Evolutionary conservation across 2,797 vertebrate species (phyloP).

Genomic region (Morus bassanus): DNA sequence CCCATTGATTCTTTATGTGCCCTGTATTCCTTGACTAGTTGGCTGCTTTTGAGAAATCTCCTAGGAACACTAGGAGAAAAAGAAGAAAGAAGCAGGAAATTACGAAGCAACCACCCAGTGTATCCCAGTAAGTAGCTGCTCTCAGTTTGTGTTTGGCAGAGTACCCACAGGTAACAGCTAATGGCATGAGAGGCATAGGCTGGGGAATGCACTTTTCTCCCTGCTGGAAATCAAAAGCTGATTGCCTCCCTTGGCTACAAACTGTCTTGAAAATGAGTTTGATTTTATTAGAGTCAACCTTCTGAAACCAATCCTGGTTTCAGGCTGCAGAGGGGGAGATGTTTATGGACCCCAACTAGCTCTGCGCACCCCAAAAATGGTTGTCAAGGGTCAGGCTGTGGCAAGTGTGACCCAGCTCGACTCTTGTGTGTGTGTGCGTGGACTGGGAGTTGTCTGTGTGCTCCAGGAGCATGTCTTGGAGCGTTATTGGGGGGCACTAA

Average conservation of each 20-base stretch:
- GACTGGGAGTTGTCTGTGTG: neutral
- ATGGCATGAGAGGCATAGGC: neutral
- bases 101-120: rapidly evolving
- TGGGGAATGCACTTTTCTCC: neutral
- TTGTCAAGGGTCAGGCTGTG: neutral
- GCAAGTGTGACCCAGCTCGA: rapidly evolving
- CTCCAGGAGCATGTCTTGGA: neutral
- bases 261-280: neutral
- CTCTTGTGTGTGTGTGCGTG: too few species aligned
- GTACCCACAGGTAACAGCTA: neutral
- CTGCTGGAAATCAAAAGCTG: neutral
- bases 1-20: neutral
- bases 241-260: neutral
- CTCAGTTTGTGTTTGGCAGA: neutral
- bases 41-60: neutral
- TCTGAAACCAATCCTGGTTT: neutral
- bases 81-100: neutral
- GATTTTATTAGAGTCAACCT: neutral
- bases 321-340: neutral
- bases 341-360: neutral
- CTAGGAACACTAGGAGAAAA: neutral
- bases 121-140: neutral
- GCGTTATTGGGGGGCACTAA: neutral
- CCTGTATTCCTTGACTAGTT: neutral
- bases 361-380: neutral